Evolutionary conservation across 2,113 vertebrate genomes (phyloP).

Genomic region (Collichthys lucidus): DNA sequence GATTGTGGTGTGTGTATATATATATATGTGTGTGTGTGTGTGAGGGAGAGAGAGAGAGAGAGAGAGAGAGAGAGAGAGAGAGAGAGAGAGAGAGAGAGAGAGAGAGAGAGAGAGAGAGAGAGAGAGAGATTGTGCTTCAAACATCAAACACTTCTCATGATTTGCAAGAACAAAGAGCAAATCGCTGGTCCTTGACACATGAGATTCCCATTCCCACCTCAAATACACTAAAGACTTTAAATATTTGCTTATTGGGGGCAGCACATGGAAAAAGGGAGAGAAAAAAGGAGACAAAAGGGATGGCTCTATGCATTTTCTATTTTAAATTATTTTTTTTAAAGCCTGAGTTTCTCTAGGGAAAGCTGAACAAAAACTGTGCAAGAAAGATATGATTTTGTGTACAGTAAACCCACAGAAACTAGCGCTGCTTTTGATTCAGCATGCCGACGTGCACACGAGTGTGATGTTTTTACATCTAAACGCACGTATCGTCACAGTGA

Average conservation of each 20-base stretch:
- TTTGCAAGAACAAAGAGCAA: conserved; percentile 65
- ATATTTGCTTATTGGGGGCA: conserved; percentile 70
- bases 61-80: no score
- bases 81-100: no score
- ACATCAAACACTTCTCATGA: conserved; percentile 68
- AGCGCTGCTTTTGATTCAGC: conserved; percentile 17
- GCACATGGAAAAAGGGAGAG: neutral
- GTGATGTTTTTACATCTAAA: conserved; percentile 21
- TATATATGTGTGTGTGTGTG: conserved; percentile 42
- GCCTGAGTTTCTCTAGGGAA: conserved; percentile 21
- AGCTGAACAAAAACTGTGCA: neutral
- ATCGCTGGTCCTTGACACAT: conserved; percentile 45
- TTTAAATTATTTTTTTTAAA: conserved; percentile 7
- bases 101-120: no score
- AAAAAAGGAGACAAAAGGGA: neutral
- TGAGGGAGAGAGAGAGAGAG: no score
- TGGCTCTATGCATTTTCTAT: conserved; percentile 9
- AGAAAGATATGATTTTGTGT: neutral
- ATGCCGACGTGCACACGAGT: neutral
- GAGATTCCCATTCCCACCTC: conserved; percentile 60
- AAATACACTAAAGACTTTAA: conserved; percentile 73
- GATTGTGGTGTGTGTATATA: neutral
- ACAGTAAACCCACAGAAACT: neutral
- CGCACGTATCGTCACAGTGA: neutral
- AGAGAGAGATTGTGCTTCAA: conserved; percentile 1